Evolutionary conservation across 2,113 vertebrate species (phyloP).

Genomic region (Tichodroma muraria): DNA sequence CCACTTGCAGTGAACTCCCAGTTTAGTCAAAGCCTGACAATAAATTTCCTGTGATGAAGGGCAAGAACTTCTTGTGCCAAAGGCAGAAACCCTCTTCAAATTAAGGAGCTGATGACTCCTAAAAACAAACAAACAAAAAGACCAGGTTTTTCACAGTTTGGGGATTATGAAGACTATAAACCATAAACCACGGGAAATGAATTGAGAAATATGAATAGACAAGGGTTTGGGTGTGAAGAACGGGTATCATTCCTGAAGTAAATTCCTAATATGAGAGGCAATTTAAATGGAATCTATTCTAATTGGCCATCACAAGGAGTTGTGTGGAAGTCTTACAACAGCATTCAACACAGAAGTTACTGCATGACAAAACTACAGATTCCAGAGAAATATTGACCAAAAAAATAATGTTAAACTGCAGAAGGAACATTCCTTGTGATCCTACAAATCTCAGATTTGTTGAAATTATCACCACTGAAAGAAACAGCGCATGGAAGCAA

Average conservation of each 20-base stretch:
- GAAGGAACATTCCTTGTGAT: background rate
- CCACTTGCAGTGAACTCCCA: background rate
- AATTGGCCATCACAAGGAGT: background rate
- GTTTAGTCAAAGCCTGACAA: background rate
- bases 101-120: background rate
- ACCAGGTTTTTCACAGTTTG: background rate
- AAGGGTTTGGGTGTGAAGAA: background rate
- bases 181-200: background rate
- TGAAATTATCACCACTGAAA: background rate
- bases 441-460: too few relatives aligned
- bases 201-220: background rate
- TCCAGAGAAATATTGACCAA: background rate
- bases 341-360: background rate
- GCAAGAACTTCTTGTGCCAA: background rate
- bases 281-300: background rate
- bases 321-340: background rate
- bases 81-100: background rate
- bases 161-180: background rate
- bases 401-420: accelerated
- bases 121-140: background rate
- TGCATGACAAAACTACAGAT: background rate
- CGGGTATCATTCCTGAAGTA: background rate
- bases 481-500: background rate
- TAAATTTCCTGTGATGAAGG: background rate
- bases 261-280: background rate